These are phyloP conservation scores for Cosmorhoe ocellata DNA, from an alignment of 2,888 invertebrate genomes.

Conservation along the genomic window DNA sequence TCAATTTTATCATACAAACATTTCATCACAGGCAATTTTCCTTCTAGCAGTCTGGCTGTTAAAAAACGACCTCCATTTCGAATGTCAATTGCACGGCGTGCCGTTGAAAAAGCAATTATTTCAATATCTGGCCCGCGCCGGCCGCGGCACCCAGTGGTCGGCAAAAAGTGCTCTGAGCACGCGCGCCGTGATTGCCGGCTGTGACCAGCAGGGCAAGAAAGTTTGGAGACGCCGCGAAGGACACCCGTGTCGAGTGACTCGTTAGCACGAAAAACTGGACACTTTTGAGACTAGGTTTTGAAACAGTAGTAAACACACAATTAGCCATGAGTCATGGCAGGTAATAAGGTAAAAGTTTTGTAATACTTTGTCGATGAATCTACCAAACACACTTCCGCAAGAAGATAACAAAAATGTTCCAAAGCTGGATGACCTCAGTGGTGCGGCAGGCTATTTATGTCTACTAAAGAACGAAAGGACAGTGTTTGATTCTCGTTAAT, in stretches of 20 bases:
- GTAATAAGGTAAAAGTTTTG: constrained; percentile 13
- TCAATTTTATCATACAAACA: constrained; percentile 58
- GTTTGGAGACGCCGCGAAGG: constrained; percentile 66
- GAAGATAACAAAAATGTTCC: not conserved
- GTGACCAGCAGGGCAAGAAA: constrained; percentile 58
- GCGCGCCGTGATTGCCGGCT: constrained; percentile 65
- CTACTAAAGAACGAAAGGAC: no score
- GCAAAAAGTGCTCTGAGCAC: constrained; percentile 73
- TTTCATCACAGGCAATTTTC: constrained; percentile 76
- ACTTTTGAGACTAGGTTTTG: no score
- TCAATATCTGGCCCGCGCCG: constrained; percentile 76
- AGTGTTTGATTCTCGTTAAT: no score
- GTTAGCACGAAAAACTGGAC: not conserved
- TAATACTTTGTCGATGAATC: constrained; percentile 1
- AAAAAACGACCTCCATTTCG: constrained; percentile 82
- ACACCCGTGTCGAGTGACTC: constrained; percentile 35
- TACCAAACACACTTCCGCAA: not conserved
- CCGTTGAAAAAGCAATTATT: constrained; percentile 82
- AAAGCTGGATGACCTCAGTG: no score
- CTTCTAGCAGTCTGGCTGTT: constrained; percentile 59
- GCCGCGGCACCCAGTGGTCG: constrained; percentile 52
- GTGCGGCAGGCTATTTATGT: no score
- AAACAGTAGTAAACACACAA: not conserved
- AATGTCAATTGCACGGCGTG: constrained; percentile 82
- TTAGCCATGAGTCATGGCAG: constrained; percentile 5